Evolutionary conservation across 1,140 invertebrate genomes (phyloP).

Genomic region (Drosophila kanapiae): DNA sequence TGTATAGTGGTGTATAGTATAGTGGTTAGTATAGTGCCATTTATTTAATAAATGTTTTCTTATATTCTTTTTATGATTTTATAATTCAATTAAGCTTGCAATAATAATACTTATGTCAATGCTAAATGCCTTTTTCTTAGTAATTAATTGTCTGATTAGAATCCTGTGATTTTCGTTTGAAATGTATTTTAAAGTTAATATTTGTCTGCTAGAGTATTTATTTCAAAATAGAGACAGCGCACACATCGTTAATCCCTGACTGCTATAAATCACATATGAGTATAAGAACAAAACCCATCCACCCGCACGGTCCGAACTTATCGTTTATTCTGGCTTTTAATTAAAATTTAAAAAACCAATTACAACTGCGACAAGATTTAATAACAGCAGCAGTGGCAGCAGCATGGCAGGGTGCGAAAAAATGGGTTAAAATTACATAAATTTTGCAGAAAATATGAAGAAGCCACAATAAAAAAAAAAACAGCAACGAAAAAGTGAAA

Average conservation of each 20-base stretch:
- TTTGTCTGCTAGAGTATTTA: constrained; percentile 21
- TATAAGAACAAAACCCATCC: constrained; percentile 25
- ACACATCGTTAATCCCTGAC: constrained; percentile 23
- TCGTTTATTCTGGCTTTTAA: constrained; percentile 70
- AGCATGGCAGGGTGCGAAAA: constrained; percentile 29
- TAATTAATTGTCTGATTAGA: background rate
- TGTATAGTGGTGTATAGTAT: too few species aligned
- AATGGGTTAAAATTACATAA: constrained; percentile 77
- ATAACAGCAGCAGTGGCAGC: constrained; percentile 49
- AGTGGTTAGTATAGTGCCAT: too few species aligned
- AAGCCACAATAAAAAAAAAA: constrained; percentile 32
- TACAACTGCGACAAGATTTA: constrained; percentile 72
- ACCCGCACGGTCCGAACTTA: constrained; percentile 43
- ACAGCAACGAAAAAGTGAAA: constrained; percentile 24
- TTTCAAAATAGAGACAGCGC: constrained; percentile 39
- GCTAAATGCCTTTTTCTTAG: too few species aligned
- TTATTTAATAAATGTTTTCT: too few species aligned
- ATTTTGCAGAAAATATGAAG: constrained; percentile 80
- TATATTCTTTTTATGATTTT: too few species aligned
- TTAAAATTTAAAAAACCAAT: constrained; percentile 79
- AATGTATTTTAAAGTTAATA: constrained; percentile 12
- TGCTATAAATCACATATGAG: constrained; percentile 51
- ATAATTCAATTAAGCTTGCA: too few species aligned
- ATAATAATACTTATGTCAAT: too few species aligned
- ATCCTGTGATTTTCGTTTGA: background rate